phyloP scores from a whole-genome alignment of 2,888 invertebrate species.

The Morpho helenor region DNA sequence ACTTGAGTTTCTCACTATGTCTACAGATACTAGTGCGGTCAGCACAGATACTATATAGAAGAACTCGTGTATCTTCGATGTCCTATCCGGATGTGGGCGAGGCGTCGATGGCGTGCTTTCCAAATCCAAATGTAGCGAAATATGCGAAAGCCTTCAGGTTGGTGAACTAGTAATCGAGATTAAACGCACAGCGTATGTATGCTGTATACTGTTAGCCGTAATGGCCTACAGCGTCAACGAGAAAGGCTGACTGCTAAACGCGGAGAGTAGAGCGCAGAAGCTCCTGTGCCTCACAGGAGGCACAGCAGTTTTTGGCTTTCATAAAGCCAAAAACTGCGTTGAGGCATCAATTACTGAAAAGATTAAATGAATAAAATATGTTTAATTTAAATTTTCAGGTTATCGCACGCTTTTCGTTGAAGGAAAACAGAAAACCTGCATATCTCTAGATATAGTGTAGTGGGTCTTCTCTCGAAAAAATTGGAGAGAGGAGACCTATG shows the following conservation, averaged over 20 bases:
- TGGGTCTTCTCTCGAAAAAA: background rate
- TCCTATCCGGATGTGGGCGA: conserved; percentile 61
- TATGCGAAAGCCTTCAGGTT: conserved; percentile 46
- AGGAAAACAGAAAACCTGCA: background rate
- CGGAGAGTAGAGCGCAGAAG: too few species aligned
- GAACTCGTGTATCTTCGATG: conserved; percentile 33
- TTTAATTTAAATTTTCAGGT: background rate
- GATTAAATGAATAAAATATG: background rate
- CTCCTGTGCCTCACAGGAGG: too few species aligned
- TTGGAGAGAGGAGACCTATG: background rate
- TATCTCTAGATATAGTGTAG: background rate
- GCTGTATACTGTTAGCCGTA: too few species aligned
- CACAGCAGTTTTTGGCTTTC: too few species aligned
- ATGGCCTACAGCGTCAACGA: too few species aligned
- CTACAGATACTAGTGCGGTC: conserved; percentile 11
- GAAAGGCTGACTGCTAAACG: too few species aligned
- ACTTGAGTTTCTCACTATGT: background rate
- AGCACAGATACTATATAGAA: too few species aligned
- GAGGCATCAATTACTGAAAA: too few species aligned
- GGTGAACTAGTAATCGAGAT: background rate
- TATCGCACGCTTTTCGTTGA: background rate
- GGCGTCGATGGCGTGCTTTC: conserved; percentile 44
- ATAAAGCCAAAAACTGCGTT: too few species aligned
- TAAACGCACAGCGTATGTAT: too few species aligned
- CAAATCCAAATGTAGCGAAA: conserved; percentile 38